These are phyloP conservation scores for Papilio glaucus DNA, from an alignment of 1,140 invertebrate species.

Conservation along the genomic window DNA sequence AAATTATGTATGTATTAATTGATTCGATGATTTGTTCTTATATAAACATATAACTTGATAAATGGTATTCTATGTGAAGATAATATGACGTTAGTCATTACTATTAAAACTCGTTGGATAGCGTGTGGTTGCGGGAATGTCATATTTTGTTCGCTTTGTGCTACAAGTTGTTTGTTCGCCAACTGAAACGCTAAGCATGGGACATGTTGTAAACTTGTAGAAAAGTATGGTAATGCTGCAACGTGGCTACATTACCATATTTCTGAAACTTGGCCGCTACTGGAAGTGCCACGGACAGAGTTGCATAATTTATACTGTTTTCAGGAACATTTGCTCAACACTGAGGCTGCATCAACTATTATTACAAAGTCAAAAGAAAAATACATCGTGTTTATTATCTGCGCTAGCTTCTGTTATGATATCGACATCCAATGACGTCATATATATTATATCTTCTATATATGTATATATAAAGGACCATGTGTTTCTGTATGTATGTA, in stretches of 20 bases:
- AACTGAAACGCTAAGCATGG: slow-evolving; percentile 2
- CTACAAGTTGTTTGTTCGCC: slow-evolving; percentile 6
- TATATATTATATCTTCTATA: too few species aligned
- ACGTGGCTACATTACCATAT: not conserved
- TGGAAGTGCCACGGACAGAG: not conserved
- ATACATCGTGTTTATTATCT: too few species aligned
- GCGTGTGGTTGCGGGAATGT: not conserved
- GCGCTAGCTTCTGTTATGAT: too few species aligned
- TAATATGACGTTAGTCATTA: not conserved
- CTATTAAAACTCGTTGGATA: not conserved
- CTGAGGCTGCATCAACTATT: too few species aligned
- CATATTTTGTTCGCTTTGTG: not conserved
- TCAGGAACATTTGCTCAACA: not conserved
- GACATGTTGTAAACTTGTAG: slow-evolving; percentile 15
- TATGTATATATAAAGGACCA: too few species aligned
- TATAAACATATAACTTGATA: too few species aligned
- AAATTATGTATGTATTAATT: too few species aligned
- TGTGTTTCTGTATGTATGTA: too few species aligned
- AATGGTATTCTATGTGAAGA: too few species aligned
- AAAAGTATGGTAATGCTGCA: slow-evolving; percentile 6
- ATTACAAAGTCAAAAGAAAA: too few species aligned
- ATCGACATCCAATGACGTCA: too few species aligned
- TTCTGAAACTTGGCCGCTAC: not conserved
- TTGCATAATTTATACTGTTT: slow-evolving; percentile 7
- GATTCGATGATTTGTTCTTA: too few species aligned